These are phyloP conservation scores for Brachymystax lenok DNA, from an alignment of 2,797 vertebrate species.

Conservation along the genomic window DNA sequence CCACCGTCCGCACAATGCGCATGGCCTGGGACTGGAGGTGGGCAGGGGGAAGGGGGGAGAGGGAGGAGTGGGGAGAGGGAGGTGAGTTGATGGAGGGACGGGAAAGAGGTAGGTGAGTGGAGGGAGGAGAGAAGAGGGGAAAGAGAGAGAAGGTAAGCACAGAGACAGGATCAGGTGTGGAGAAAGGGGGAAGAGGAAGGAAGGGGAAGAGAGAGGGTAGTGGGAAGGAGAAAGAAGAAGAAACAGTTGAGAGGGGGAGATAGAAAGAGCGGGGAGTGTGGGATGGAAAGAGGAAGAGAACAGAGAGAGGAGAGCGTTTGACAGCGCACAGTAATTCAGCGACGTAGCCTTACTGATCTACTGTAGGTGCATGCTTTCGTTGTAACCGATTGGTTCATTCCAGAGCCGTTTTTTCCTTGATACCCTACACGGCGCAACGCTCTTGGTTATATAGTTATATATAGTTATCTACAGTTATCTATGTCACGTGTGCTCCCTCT, in stretches of 20 bases:
- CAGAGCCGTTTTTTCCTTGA: slow-evolving; percentile 13
- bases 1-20: slow-evolving; percentile 94
- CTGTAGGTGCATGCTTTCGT: slow-evolving; percentile 46
- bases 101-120: not conserved
- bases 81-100: not conserved
- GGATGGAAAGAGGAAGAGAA: slow-evolving; percentile 19
- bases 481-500: too few relatives aligned
- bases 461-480: not conserved
- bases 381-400: slow-evolving; percentile 59
- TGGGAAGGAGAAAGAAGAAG: not conserved
- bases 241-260: not conserved
- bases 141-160: slow-evolving; percentile 28
- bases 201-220: slow-evolving; percentile 14
- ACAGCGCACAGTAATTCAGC: slow-evolving; percentile 1
- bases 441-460: slow-evolving; percentile 14
- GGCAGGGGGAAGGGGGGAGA: not conserved
- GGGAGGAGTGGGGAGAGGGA: slow-evolving; percentile 3
- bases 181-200: not conserved
- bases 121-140: slow-evolving; percentile 12
- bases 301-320: slow-evolving; percentile 13
- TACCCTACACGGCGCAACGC: not conserved
- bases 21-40: slow-evolving; percentile 90
- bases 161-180: not conserved
- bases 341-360: slow-evolving; percentile 31
- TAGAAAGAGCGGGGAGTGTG: not conserved